phyloP scores from a whole-genome alignment of 2,113 vertebrate species.

The Hippocampus zosterae region DNA sequence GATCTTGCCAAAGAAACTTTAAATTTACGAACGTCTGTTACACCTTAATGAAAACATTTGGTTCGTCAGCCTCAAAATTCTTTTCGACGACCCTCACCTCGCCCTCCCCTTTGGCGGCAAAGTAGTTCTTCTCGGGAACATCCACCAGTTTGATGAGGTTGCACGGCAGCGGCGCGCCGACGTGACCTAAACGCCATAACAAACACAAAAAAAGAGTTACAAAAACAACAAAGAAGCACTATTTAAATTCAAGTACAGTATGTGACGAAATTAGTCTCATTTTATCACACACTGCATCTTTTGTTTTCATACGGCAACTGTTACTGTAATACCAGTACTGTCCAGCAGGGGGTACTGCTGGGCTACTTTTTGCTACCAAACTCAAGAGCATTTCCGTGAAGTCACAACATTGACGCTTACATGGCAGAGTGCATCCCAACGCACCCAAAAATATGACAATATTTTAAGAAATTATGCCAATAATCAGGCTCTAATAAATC shows the following conservation, averaged over 20 bases:
- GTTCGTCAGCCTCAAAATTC: too few relatives aligned
- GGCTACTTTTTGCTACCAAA: neutral
- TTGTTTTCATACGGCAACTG: neutral
- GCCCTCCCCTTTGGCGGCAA: slow-evolving; percentile 89
- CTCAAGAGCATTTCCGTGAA: neutral
- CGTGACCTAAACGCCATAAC: slow-evolving; percentile 77
- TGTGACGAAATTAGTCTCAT: too few relatives aligned
- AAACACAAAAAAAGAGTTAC: neutral
- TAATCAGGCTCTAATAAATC: too few relatives aligned
- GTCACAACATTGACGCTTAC: neutral
- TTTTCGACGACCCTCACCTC: slow-evolving; percentile 73
- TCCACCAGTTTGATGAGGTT: slow-evolving; percentile 93
- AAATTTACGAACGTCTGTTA: too few relatives aligned
- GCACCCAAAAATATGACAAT: neutral
- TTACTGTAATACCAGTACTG: neutral
- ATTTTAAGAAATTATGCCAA: neutral
- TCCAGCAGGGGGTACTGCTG: slow-evolving; percentile 39
- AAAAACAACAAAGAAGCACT: neutral
- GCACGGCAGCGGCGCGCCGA: slow-evolving; percentile 93
- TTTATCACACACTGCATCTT: neutral
- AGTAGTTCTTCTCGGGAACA: slow-evolving; percentile 95
- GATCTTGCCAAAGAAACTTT: neutral
- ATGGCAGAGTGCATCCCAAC: too few relatives aligned
- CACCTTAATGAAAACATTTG: neutral
- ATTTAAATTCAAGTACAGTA: too few relatives aligned